Evolutionary conservation across 2,888 invertebrate species (phyloP), one percentile per base, ranked within the genome.

Genomic region (Aleiodes alternator): DNA sequence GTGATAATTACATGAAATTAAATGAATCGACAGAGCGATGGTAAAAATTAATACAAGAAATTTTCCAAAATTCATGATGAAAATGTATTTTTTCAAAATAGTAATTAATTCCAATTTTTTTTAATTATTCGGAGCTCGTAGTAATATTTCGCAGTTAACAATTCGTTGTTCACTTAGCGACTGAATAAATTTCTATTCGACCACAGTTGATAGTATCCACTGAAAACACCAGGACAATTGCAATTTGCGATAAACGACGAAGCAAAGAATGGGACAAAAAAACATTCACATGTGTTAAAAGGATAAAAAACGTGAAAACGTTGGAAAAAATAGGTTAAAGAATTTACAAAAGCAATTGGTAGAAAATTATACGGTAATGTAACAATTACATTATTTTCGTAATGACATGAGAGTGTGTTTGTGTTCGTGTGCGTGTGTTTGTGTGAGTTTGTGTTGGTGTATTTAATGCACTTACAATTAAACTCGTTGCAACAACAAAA

Each of bases 1-100:
- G 23, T 23, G 16, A 38, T 43, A 48, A 64, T 64, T 64, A 64
- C 64, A 48, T 23, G 48, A 61, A 34, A 34, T 38, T 14, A n/a
- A 61, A 38, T 38, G 7, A n/a, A 61, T 34, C 4, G 8, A 34
- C 7, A 8, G 9, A 0, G 43, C 43, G n/a, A 16, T 23, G 64
- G 11, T 23, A 11, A 64, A 11, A 43, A 64, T 7, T 9, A 48
- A 14, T 23, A 64, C 6, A 3, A 16, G 34, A 2, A 64, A 11
- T 48, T 11, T 64, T 12, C n/a, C 64, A 48, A 43, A 16, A 43
- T 48, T 61, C 43, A 34, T n/a, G 64, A 43, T 12, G 48, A 64
- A 23, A 23, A 23, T 23, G 23, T 23, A 23, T 23, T 23, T 23
- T 23, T 23, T 23, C 2, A 1, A 23, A 23, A 23, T 1, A 23